Base-by-base conservation (phyloP, 2,113 vertebrate species). In the Prochilodus magdalenae region DNA sequence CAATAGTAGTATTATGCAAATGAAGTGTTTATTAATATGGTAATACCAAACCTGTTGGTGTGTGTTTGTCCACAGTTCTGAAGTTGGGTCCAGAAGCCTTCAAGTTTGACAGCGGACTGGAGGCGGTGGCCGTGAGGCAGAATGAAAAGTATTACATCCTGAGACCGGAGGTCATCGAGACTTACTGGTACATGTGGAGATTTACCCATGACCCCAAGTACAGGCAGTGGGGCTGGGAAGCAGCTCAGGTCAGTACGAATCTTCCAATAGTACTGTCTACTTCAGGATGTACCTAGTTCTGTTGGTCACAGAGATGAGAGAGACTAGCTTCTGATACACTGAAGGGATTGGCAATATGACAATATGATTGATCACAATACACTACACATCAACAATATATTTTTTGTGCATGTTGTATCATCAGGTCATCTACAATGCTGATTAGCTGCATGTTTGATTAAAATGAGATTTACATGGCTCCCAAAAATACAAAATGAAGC, bases 111-210 rank as follows among this genome's bases (percentile, higher is more conserved):
- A 97, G 97, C 20, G 97, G 97, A 0, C 90, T 97, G 75, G 97
- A 99, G 90, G 98, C 97, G 0, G 96, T 99, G 84, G 98, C 97
- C 1, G 95, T 99, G 24, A 94, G 98, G 49, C 98, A 99, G 90
- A 98, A 98, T 30, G 98, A 99, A 89, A 99, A 99, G 87, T 99
- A 99, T 89, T 99, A 99, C 91, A 99, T 99, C 89, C 94, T 99
- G 53, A 92, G 97, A 70, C 98, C 97, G 12, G 98, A 99, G 92
- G 98, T 99, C 76, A 99, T 99, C 60, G 98, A 99, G 93, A 99
- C 98, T 12, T 99, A 99, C 86, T 99, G 98, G 98, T 99, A 99
- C 83, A 97, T 99, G 92, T 99, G 98, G 98, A 94, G 98, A 85
- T 99, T 98, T 93, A 98, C 97, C 62, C 97, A 98, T 0, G 98